Percentiles rank a stretch among this genome's conserved stretches.
phyloP scores from a whole-genome alignment of 2,888 invertebrate species.

The Ennomos quercinarius region DNA sequence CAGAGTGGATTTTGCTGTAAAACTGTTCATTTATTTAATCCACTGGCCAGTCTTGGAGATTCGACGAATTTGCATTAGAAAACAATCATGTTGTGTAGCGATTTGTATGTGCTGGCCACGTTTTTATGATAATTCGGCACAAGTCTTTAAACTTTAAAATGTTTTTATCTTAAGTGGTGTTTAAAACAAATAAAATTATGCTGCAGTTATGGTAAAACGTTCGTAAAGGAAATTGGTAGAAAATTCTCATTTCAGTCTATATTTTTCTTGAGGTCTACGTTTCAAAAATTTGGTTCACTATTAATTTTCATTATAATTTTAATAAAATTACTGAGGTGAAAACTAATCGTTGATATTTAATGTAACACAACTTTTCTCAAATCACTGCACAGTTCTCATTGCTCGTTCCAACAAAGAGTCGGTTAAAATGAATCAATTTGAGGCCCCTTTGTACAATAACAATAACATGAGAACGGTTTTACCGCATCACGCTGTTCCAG shows the following conservation, averaged over 20 bases:
- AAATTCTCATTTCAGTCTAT: too few relatives aligned
- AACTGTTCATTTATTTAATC: constrained; percentile 11
- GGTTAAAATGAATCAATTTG: constrained; percentile 18
- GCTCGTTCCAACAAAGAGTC: constrained; percentile 24
- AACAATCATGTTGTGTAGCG: too few relatives aligned
- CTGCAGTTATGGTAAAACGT: too few relatives aligned
- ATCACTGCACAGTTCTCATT: constrained; percentile 19
- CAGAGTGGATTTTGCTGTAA: constrained; percentile 17
- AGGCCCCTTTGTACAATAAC: constrained; percentile 29
- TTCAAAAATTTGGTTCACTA: too few relatives aligned
- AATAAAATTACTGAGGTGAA: background rate
- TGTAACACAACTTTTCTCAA: background rate
- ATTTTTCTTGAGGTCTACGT: too few relatives aligned
- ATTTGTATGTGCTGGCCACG: too few relatives aligned
- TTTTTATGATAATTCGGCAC: too few relatives aligned
- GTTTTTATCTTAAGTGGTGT: background rate
- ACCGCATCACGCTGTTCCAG: constrained; percentile 21
- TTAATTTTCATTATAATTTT: too few relatives aligned
- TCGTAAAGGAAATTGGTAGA: too few relatives aligned
- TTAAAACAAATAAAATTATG: background rate
- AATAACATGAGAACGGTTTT: constrained; percentile 32
- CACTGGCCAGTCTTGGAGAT: constrained; percentile 1
- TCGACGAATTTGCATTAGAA: too few relatives aligned
- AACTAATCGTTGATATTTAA: constrained; percentile 5
- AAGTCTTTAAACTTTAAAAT: too few relatives aligned